Percentiles rank a stretch among this genome's conserved stretches.
Evolutionary conservation across 2,888 invertebrate species (phyloP).

Genomic region (Erebia epiphron): DNA sequence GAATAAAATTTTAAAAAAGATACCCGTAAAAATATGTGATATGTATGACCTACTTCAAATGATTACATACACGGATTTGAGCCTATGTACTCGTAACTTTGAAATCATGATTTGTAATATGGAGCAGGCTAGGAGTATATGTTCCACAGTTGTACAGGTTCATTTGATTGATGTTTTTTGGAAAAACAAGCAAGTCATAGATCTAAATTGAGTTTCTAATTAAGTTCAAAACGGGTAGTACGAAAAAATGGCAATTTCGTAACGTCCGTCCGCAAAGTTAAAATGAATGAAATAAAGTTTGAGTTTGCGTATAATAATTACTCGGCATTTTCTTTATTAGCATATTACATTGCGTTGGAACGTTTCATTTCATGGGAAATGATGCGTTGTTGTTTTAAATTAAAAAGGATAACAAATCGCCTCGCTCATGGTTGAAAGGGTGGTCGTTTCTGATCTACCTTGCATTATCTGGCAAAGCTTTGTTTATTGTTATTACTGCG

Average conservation of each 20-base stretch:
- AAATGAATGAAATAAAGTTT: slow-evolving; percentile 23
- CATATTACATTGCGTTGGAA: slow-evolving; percentile 23
- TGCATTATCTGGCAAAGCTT: slow-evolving; percentile 7
- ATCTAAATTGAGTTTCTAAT: slow-evolving; percentile 16
- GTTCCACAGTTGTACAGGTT: neutral
- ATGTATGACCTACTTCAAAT: too few relatives aligned
- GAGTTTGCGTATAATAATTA: slow-evolving; percentile 30
- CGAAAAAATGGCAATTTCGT: slow-evolving; percentile 13
- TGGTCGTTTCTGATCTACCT: slow-evolving; percentile 11
- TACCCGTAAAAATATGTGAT: too few relatives aligned
- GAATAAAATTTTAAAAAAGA: too few relatives aligned
- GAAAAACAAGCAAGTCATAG: slow-evolving; percentile 6
- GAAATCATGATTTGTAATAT: neutral
- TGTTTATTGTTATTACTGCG: neutral
- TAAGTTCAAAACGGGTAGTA: slow-evolving; percentile 14
- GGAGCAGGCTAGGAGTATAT: neutral
- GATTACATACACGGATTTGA: too few relatives aligned
- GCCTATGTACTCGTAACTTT: too few relatives aligned
- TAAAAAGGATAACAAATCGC: slow-evolving; percentile 42
- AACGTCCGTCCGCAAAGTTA: slow-evolving; percentile 13
- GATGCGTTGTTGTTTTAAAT: slow-evolving; percentile 29
- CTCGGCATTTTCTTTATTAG: slow-evolving; percentile 29
- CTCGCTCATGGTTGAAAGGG: slow-evolving; percentile 8
- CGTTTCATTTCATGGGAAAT: slow-evolving; percentile 23
- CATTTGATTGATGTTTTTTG: neutral